Evolutionary conservation across 2,888 invertebrate genomes (phyloP), one percentile per base, ranked within the genome.

Genomic region (Scaptodrosophila latifasciaeformis): DNA sequence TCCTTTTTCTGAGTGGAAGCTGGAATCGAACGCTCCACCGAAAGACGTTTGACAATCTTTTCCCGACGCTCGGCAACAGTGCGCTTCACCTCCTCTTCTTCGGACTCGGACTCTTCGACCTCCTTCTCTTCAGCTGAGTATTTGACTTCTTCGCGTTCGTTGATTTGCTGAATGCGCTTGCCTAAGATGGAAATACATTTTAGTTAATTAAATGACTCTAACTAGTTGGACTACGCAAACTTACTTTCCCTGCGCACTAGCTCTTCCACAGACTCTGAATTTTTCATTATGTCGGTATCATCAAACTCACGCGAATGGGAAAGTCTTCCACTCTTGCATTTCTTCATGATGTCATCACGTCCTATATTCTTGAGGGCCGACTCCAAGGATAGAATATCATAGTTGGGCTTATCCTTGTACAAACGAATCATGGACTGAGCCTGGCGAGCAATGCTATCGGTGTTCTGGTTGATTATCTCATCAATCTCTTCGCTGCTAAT

Each of bases 321-420:
- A 0, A 84, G 67, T 46, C 83, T 60, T 4, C 77, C 81, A 51
- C 82, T 78, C 67, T 93, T 92, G 85, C 95, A 95, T 72, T 94
- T 92, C 65, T 92, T 92, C 72, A 96, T 93, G 48, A 97, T 96
- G 84, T 97, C 97, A 80, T 96, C 96, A 70, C 97, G 90, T 52
- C 94, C 94, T 60, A 97, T 96, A 68, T 92, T 90, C 76, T 92
- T 91, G 39, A 97, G 88, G 1, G 95, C 96, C 70, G 92, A 89
- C 85, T 97, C 96, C 70, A 97, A 87, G 4, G 92, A 91, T 49
- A 80, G 75, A 40, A 85, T 84, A 50, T 85, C 84, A 40, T 82
- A 85, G 62, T 82, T 81, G 9, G 85, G 83, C 66, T 89, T 89
- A 31, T 89, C 88, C 64, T 89, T 87, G 87, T 90, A 90, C 70